Evolutionary conservation across 2,888 invertebrate species (phyloP), one percentile per base, ranked within the genome.

Genomic region (Blomia tropicalis): DNA sequence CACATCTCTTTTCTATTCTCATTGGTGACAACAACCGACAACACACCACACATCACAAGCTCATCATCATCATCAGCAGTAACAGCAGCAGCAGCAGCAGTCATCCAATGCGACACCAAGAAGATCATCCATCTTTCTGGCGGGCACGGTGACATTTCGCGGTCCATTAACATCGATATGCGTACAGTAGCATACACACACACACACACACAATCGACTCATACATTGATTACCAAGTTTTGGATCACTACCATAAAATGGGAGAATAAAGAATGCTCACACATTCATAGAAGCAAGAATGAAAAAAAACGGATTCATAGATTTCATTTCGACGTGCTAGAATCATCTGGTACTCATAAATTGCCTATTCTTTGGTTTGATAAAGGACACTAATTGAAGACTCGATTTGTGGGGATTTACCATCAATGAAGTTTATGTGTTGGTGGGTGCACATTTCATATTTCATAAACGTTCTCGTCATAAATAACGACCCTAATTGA

Each of bases 61-160:
- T 11, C 23, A 7, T 27, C 22, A 27, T 14, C 14, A n/a, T 17
- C 14, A 41, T 41, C 41, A 41, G 41, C 41, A 41, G 14, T 14
- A 41, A n/a, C 41, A 41, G 41, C 41, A 41, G n/a, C 41, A 41
- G n/a, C 41, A 41, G 41, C 41, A 14, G n/a, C 41, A 14, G n/a
- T n/a, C 41, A 41, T n/a, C 41, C 14, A 14, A 14, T 17, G 14
- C 41, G n/a, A 14, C 41, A 41, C 41, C 41, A n/a, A 14, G n/a
- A 41, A 41, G 41, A 14, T 41, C 41, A 41, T 47, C 51, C 51
- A 47, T 47, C 51, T 47, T 47, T 47, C 51, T 47, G 7, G 51
- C 51, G 51, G n/a, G 51, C 51, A 47, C 51, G 51, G 51, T 47
- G 51, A 47, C 51, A 47, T 47, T 47, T 47, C n/a, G 51, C 51